Conservation (phyloP, 2,888 invertebrate genomes). For the Escarpia spicata region DNA sequence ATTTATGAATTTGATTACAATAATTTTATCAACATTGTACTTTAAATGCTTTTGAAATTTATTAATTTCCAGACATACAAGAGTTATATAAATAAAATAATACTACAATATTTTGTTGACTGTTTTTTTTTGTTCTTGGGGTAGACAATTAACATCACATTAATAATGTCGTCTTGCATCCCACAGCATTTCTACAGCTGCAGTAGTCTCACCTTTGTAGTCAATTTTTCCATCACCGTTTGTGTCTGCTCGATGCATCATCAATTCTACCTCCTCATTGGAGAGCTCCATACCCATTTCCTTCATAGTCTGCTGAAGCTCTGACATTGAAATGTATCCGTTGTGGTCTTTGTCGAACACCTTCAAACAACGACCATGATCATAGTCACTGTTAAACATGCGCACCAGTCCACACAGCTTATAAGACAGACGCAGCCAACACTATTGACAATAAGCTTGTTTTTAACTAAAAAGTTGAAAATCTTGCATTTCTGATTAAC, state of each 20-base stretch:
- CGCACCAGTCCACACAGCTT: neutral
- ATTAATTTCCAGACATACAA: no score
- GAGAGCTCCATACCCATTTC: constrained; percentile 28
- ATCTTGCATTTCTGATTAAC: neutral
- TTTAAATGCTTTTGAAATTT: no score
- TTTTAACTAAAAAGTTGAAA: neutral
- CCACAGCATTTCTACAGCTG: neutral
- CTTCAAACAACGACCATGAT: constrained; percentile 26
- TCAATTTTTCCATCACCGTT: constrained; percentile 25
- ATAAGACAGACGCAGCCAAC: neutral
- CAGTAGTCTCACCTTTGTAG: constrained; percentile 18
- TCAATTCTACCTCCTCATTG: neutral
- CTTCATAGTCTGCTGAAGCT: constrained; percentile 39
- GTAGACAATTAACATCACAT: neutral
- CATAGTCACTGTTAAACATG: neutral
- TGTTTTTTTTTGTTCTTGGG: neutral
- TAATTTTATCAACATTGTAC: no score
- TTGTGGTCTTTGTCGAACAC: constrained; percentile 42
- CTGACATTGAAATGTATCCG: constrained; percentile 41
- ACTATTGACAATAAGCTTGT: neutral
- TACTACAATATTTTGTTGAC: no score
- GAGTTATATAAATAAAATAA: no score
- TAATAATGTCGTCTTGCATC: neutral
- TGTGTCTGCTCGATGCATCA: constrained; percentile 22
- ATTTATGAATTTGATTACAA: no score